Base-by-base conservation (phyloP, 2,113 vertebrate genomes). In the Charina bottae region DNA sequence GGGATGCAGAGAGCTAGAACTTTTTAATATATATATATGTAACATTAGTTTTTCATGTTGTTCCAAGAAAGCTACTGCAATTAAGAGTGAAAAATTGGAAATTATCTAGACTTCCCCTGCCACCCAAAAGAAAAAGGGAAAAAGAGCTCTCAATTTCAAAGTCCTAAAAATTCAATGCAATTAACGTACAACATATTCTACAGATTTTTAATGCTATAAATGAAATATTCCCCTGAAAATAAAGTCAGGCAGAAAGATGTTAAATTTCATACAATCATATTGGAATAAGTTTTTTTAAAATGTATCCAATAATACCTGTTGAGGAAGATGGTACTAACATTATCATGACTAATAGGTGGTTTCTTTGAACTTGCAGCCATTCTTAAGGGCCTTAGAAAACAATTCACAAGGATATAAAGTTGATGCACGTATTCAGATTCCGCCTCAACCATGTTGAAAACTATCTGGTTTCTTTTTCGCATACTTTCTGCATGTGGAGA, bases 311-410 rank as follows among this genome's bases (percentile, higher is more conserved):
- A 24, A 24, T 96, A 99, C 99, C 99, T 99, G 98, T 99, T 99
- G 90, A 99, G 99, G 94, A 99, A 99, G 95, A 99, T 98, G 95
- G 98, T 99, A 97, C 99, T 99, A 96, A 99, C 99, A 0, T 99
- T 99, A 0, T 99, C 99, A 0, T 99, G 99, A 95, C 97, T 98
- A 94, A 99, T 99, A 84, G 99, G 98, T 0, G 99, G 99, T 94
- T 99, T 99, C 97, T 99, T 99, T 89, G 99, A 99, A 96, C 99
- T 99, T 62, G 99, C 99, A 0, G 99, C 99, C 99, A 99, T 99
- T 56, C 99, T 97, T 72, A 99, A 97, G 1, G 99, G 99, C 93
- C 99, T 95, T 91, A 99, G 98, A 95, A 99, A 99, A 90, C 98
- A 99, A 62, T 99, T 99, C 92, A 99, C 99, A 91, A 99, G 97